Percentiles rank a stretch among this genome's conserved stretches.
These are phyloP conservation scores for Drosophila lacicola DNA, from an alignment of 2,888 invertebrate species.

Conservation along the genomic window DNA sequence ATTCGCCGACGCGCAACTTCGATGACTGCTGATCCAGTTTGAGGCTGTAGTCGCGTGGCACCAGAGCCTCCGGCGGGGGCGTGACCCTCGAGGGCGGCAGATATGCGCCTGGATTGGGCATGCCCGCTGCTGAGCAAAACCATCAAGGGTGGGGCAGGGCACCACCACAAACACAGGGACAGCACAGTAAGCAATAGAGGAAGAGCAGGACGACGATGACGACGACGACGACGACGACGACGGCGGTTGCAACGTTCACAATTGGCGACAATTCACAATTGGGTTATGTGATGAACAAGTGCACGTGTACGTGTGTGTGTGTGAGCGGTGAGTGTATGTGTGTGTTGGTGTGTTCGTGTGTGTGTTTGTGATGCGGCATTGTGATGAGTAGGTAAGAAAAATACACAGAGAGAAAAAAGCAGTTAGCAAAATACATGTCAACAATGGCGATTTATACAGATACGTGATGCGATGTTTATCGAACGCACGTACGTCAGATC, in stretches of 20 bases:
- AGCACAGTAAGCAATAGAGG: conserved; percentile 48
- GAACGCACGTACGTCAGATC: conserved; percentile 37
- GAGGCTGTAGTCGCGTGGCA: conserved; percentile 77
- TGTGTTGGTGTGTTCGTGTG: conserved; percentile 18
- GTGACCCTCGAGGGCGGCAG: conserved; percentile 39
- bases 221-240: conserved; percentile 30
- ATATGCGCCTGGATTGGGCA: conserved; percentile 37
- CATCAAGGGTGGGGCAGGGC: neutral
- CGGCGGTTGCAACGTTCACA: conserved; percentile 65
- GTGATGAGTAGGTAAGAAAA: conserved; percentile 62
- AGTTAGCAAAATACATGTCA: conserved; percentile 73
- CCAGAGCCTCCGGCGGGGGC: conserved; percentile 42
- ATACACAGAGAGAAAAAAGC: conserved; percentile 72
- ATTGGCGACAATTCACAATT: conserved; percentile 73
- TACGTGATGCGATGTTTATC: conserved; percentile 53
- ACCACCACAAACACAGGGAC: conserved; percentile 19
- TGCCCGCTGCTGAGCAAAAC: conserved; percentile 30
- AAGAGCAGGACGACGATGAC: conserved; percentile 30
- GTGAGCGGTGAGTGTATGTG: conserved; percentile 23
- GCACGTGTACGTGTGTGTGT: conserved; percentile 33
- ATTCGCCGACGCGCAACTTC: conserved; percentile 82
- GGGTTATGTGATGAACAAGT: conserved; percentile 44
- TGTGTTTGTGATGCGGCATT: conserved; percentile 32
- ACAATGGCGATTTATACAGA: conserved; percentile 58
- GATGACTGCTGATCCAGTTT: conserved; percentile 84